Base-by-base conservation (phyloP, 2,113 vertebrate genomes). In the Eulacestoma nigropectus region DNA sequence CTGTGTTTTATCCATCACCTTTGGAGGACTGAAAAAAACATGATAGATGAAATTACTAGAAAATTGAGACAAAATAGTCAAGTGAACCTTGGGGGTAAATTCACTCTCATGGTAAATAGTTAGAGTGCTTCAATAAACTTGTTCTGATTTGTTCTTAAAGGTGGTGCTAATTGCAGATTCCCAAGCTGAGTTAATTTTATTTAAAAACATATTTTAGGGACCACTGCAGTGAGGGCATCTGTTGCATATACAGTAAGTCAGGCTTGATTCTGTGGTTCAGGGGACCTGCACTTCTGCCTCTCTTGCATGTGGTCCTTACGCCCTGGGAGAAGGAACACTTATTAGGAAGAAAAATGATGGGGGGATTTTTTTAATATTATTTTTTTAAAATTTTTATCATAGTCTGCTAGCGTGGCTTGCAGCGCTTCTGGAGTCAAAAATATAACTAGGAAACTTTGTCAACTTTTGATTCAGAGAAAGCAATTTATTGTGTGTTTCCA, bases 1-100 rank as follows among this genome's bases (percentile, higher is more conserved):
- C 94, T 97, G 90, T 96, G 81, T 95, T 97, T 96, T 96, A 96
- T 93, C 96, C 92, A 92, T 97, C 95, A 96, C 95, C 96, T 97
- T 97, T 91, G 88, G 94, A 97, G 70, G 87, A 92, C 84, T 90
- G 69, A 89, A 93, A 95, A 96, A 93, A 83, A 4, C 19, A 50
- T 79, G 90, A 96, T 89, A 95, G 95, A 92, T 95, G 90, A 95
- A 96, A 97, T 96, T 95, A 95, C 90, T 86, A 78, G 93, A 89
- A 97, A 96, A 97, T 91, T 94, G 97, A 96, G 93, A 93, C 95
- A 97, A 96, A 96, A 93, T 92, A 96, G 74, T 81, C 13, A 92
- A 93, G 85, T 50, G 76, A 95, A 89, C 94, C 95, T 96, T 32
- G 37, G 57, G 90, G 95, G 84, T 87, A 87, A 91, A 93, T 92